A percentile compares a stretch with the other conserved stretches of the same genome.
Evolutionary conservation across 1,140 invertebrate genomes (phyloP).

Genomic region (Zaprionus vittiger): DNA sequence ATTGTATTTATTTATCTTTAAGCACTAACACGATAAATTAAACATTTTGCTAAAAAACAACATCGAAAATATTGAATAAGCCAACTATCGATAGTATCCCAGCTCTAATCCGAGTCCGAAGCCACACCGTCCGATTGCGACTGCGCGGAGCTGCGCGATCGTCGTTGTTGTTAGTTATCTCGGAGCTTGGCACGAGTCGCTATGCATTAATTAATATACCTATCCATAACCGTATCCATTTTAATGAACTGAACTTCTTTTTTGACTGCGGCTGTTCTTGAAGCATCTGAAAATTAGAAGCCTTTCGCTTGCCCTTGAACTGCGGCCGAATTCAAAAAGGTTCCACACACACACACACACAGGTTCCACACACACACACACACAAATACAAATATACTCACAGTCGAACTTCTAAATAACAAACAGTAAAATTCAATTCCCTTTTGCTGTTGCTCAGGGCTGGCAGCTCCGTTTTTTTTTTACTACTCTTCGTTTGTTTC

Average conservation of each 20-base stretch:
- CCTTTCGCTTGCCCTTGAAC: constrained; percentile 67
- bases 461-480: not conserved
- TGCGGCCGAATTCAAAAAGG: constrained; percentile 53
- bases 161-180: not conserved
- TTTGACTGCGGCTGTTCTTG: constrained; percentile 50
- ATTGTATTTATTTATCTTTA: too few relatives aligned
- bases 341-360: not conserved
- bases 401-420: constrained; percentile 6
- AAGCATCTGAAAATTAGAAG: constrained; percentile 48
- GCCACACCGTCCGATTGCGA: too few relatives aligned
- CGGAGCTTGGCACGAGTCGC: constrained; percentile 72
- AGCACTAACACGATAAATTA: too few relatives aligned
- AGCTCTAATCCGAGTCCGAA: not conserved
- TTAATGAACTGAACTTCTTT: constrained; percentile 43
- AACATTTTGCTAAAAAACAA: too few relatives aligned
- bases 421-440: not conserved
- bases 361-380: not conserved
- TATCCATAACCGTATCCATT: constrained; percentile 46
- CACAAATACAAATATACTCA: not conserved
- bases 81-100: too few relatives aligned
- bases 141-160: too few relatives aligned
- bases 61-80: too few relatives aligned
- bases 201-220: constrained; percentile 71
- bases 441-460: not conserved
- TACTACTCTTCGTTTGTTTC: not conserved